Evolutionary conservation across 2,888 invertebrate genomes (phyloP).

Genomic region (Diaprepes abbreviatus): DNA sequence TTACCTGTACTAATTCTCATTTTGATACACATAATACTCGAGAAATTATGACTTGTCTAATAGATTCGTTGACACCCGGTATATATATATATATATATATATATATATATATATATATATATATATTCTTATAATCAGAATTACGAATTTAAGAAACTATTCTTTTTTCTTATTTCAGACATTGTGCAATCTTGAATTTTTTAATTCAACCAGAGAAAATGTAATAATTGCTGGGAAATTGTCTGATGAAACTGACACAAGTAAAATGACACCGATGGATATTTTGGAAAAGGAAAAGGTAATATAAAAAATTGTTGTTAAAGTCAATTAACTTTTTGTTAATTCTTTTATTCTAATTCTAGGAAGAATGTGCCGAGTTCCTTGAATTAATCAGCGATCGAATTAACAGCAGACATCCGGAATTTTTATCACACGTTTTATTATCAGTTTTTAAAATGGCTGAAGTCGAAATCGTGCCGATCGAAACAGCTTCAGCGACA

Average conservation of each 20-base stretch:
- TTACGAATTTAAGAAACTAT: not conserved
- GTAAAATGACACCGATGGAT: constrained; percentile 76
- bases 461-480: constrained; percentile 89
- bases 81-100: too few species aligned
- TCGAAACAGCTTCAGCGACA: constrained; percentile 71
- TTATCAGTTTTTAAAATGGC: constrained; percentile 94
- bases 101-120: too few species aligned
- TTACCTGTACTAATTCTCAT: too few species aligned
- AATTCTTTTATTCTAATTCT: constrained; percentile 51
- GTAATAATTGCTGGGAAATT: constrained; percentile 87
- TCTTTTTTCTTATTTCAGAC: constrained; percentile 71
- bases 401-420: constrained; percentile 87
- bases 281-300: constrained; percentile 82
- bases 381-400: constrained; percentile 85
- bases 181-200: constrained; percentile 85
- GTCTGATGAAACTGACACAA: constrained; percentile 75
- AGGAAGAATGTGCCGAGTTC: constrained; percentile 89
- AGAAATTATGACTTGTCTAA: too few species aligned
- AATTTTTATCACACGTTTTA: constrained; percentile 87
- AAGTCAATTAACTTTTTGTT: not conserved
- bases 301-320: constrained; percentile 51
- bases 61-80: too few species aligned
- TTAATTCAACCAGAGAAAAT: constrained; percentile 89
- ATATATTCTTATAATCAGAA: too few species aligned
- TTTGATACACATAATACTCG: too few species aligned